Evolutionary conservation across 2,797 vertebrate genomes (phyloP).

Genomic region (Menidia menidia): DNA sequence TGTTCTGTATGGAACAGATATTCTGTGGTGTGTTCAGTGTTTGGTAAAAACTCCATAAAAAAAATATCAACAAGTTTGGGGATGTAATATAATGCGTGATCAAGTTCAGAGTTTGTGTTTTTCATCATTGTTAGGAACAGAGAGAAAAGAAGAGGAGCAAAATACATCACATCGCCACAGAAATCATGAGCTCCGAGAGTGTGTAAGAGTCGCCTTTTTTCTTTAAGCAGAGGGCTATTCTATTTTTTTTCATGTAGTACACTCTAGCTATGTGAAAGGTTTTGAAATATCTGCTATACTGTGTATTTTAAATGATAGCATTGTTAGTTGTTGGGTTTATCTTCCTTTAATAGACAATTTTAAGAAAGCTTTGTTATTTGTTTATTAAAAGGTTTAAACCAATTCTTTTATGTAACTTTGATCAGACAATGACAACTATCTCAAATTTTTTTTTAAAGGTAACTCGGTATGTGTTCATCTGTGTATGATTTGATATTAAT

Average conservation of each 20-base stretch:
- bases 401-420: background rate
- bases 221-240: background rate
- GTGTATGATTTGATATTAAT: background rate
- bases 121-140: conserved; percentile 70
- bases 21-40: background rate
- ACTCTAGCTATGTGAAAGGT: background rate
- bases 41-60: background rate
- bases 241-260: background rate
- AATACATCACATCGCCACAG: conserved; percentile 92
- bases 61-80: conserved; percentile 5
- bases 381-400: background rate
- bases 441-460: background rate
- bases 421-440: background rate
- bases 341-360: background rate
- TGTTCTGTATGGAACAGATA: conserved; percentile 11
- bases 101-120: conserved; percentile 28
- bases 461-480: too few relatives aligned
- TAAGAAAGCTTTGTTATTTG: background rate
- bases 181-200: conserved; percentile 97
- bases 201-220: conserved; percentile 85
- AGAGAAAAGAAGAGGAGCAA: conserved; percentile 86
- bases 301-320: background rate
- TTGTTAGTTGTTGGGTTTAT: background rate
- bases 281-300: background rate
- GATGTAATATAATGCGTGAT: background rate